Evolutionary conservation across 2,888 invertebrate genomes (phyloP), one percentile per base, ranked within the genome.

Genomic region (Drosophila infuscata): DNA sequence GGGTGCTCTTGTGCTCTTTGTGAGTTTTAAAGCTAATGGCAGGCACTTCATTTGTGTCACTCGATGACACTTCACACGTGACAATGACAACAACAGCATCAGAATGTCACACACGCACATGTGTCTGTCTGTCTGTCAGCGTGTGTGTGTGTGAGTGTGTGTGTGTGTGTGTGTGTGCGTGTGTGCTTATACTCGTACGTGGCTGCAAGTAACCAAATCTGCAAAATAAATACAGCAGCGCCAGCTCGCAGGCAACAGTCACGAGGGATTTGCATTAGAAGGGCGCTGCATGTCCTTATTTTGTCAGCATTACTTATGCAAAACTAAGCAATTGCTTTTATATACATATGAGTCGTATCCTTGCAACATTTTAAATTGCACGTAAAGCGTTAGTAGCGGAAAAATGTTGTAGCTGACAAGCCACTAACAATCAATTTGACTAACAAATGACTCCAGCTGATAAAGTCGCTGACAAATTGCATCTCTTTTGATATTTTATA

Each of bases 21-120:
- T 73, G 76, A 74, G 74, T 73, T 89, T 84, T 85, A 89, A 89
- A 82, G 90, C 90, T 85, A 85, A 85, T 88, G 82, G 90, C 90
- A 84, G 88, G 64, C 85, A 85, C 90, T 85, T 85, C 85, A 85
- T 85, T 89, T 85, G 85, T 85, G 85, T 85, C 74, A 82, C 79
- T 85, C 90, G 81, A 86, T 86, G 90, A 81, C 77, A 81, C 90
- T 86, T 79, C 79, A 86, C 86, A 90, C 90, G 90, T 90, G 90
- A 90, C 86, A 90, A 90, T 83, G 90, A 70, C 83, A 83, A 76
- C 85, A 87, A 59, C 77, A 69, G 66, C 53, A 70, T n/a, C 84
- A 70, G 74, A 77, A 77, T 72, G 67, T 67, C 65, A 54, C 43
- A 57, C 58, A 62, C 36, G 8, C 54, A 36, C 67, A 51, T 35